Evolutionary conservation across 2,113 vertebrate genomes (phyloP).

Genomic region (Glareola pratincola): DNA sequence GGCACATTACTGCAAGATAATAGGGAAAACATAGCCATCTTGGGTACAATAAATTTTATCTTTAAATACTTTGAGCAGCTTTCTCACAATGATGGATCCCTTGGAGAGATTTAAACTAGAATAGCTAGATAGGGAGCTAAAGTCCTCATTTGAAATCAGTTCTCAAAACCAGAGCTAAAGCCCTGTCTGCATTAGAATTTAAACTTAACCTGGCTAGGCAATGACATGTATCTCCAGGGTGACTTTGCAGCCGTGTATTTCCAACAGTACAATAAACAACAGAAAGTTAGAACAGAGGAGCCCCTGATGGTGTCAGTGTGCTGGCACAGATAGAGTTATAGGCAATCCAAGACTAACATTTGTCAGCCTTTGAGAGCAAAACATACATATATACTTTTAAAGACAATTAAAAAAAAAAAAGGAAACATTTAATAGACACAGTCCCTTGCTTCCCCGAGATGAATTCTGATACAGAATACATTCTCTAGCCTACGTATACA

Average conservation of each 20-base stretch:
- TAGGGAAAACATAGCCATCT: neutral
- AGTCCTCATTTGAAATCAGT: neutral
- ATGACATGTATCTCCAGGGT: neutral
- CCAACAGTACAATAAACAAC: neutral
- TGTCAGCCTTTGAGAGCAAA: neutral
- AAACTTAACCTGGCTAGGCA: neutral
- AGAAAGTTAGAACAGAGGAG: neutral
- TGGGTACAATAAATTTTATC: neutral
- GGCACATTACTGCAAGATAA: neutral
- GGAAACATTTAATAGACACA: neutral
- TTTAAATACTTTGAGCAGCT: neutral
- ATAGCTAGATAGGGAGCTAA: neutral
- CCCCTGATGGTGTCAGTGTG: neutral
- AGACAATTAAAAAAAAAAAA: neutral
- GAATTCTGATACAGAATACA: neutral
- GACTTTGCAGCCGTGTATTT: neutral
- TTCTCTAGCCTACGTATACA: neutral
- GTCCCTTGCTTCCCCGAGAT: neutral
- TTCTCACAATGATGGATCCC: neutral
- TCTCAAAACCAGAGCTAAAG: neutral
- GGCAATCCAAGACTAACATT: neutral
- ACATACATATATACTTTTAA: neutral
- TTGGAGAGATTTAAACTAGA: neutral
- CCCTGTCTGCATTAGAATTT: neutral
- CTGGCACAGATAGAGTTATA: neutral